Base-by-base conservation (phyloP, 2,888 invertebrate species). In the Acrobasis repandana region DNA sequence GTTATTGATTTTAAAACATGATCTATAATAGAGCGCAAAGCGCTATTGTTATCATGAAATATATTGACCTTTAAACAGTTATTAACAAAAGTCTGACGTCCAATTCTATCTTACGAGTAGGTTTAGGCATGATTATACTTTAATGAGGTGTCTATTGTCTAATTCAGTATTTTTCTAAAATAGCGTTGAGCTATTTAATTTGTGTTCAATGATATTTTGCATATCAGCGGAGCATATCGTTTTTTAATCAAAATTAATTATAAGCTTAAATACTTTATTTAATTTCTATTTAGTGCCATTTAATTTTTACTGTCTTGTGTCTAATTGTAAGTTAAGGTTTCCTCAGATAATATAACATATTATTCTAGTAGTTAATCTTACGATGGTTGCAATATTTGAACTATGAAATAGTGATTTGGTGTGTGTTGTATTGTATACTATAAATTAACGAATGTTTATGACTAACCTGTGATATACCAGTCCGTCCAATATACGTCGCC, bases 391-490 rank as follows among this genome's bases (percentile, higher is more conserved):
- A 52, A 52, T 52, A 36, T 36, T 48, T 59, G 46, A 64, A 63
- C 63, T 67, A 68, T 65, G 60, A 61, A 50, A 50, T 69, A 65
- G 61, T 58, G 49, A 63, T 64, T 56, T 61, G 58, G 62, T 38
- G 11, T 65, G 63, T 59, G 56, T 61, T 68, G 68, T 67, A 54
- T 67, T 66, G 69, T 59, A 60, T 68, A 72, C 70, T 74, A 73
- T 79, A 73, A 73, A n/a, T n/a, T 68, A 79, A 80, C 85, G 77
- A 38, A 38, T 85, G 77, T 43, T 43, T 82, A 81, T 80, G 86
- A 87, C 85, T 90, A 90, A 91, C 89, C 90, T 91, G 91, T 91
- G 91, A 91, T 91, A 90, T 82, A 85, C 71, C 73, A 75, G 73
- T 86, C 90, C 90, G 88, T 91, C 91, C 91, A 82, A 75, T 80